Evolutionary conservation across 2,113 vertebrate species (phyloP).

Genomic region (Nettapus auritus): DNA sequence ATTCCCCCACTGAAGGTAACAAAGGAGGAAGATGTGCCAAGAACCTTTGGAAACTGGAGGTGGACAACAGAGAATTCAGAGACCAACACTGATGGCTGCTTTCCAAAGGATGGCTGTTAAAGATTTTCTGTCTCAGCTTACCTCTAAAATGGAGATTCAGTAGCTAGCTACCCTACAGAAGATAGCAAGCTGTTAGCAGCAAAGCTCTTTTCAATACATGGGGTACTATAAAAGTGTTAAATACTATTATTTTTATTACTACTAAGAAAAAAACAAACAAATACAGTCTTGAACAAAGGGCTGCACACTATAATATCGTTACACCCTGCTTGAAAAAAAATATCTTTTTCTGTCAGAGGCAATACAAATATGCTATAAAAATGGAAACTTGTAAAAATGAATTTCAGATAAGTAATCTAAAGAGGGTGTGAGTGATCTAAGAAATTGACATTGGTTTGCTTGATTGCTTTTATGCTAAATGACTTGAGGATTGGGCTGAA

Average conservation of each 20-base stretch:
- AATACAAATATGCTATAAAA: slow-evolving; percentile 1
- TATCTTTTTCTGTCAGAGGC: not conserved
- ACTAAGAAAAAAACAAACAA: not conserved
- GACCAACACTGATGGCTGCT: not conserved
- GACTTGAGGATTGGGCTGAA: slow-evolving; percentile 8
- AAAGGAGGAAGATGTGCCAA: not conserved
- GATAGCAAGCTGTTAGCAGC: not conserved
- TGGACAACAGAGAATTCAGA: not conserved
- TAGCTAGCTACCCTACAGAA: not conserved
- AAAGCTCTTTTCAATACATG: not conserved
- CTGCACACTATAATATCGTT: not conserved
- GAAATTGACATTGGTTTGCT: slow-evolving; percentile 2
- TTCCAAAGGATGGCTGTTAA: not conserved
- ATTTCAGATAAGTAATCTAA: not conserved
- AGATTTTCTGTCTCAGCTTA: not conserved
- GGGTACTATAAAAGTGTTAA: not conserved
- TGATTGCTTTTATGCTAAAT: slow-evolving; percentile 45
- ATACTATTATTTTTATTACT: not conserved
- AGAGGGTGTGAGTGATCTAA: not conserved
- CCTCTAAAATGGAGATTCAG: not conserved
- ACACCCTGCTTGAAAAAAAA: not conserved
- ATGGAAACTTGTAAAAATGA: slow-evolving; percentile 15
- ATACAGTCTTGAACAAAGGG: not conserved
- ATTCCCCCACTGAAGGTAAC: not conserved
- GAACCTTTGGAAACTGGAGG: not conserved